phyloP scores from a whole-genome alignment of 2,797 vertebrate species.

The Hydrocynus forskahlii region DNA sequence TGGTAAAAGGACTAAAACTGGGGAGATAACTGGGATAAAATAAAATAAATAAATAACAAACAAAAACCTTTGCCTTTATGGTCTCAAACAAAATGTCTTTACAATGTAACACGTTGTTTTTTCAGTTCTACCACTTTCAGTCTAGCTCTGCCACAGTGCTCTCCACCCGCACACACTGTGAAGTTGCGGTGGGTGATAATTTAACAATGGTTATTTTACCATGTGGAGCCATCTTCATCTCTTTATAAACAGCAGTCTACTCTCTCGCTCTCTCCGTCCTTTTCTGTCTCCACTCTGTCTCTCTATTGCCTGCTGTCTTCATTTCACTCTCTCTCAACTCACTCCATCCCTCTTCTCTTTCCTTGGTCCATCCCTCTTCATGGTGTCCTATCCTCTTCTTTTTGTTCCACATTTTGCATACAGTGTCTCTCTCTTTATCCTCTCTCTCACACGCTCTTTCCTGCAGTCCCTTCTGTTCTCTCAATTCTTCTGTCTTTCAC shows the following conservation, averaged over 20 bases:
- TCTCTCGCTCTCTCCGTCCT: neutral
- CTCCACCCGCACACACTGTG: neutral
- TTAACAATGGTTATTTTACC: constrained; percentile 29
- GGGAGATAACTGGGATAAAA: neutral
- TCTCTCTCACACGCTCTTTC: too few relatives aligned
- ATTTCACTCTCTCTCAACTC: neutral
- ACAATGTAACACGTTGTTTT: neutral
- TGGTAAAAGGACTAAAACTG: neutral
- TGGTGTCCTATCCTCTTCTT: neutral
- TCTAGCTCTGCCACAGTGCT: neutral
- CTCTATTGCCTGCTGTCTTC: neutral
- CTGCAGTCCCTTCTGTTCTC: too few relatives aligned
- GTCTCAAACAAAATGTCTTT: neutral
- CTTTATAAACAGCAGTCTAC: neutral
- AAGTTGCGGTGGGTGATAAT: constrained; percentile 3
- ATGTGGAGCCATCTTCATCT: neutral
- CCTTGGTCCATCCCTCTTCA: neutral
- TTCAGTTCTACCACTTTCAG: neutral
- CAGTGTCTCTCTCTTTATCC: neutral
- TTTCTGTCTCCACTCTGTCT: neutral
- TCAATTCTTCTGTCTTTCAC: too few relatives aligned
- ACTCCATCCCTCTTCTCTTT: neutral
- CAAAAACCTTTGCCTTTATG: neutral
- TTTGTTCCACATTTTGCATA: neutral
- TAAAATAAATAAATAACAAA: too few relatives aligned